phyloP scores from a whole-genome alignment of 2,797 vertebrate species.

The Poeciliopsis paucimaculata region DNA sequence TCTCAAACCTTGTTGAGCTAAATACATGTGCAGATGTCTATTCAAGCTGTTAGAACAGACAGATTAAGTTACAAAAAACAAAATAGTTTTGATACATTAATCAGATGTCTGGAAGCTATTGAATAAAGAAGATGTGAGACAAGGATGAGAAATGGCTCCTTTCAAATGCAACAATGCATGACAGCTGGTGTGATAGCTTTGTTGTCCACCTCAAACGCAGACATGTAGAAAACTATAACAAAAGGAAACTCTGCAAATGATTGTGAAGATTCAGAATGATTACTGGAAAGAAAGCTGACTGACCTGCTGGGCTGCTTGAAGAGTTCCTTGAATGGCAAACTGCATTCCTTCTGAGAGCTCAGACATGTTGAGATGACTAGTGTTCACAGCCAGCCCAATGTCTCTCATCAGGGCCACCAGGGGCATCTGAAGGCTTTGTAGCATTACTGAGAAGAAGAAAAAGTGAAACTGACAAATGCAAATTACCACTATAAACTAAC shows the following conservation, averaged over 20 bases:
- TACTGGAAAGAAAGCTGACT: conserved; percentile 4
- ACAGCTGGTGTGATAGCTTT: neutral
- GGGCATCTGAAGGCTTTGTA: conserved; percentile 64
- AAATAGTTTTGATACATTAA: neutral
- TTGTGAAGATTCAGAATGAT: neutral
- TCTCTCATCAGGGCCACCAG: conserved; percentile 59
- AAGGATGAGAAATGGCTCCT: neutral
- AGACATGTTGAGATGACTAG: conserved; percentile 53
- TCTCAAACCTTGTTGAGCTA: conserved; percentile 6
- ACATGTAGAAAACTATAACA: neutral
- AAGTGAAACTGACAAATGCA: neutral
- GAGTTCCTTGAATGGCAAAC: conserved; percentile 55
- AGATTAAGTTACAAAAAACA: conserved; percentile 6
- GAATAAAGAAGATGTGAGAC: neutral
- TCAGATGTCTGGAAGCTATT: neutral
- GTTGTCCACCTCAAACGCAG: neutral
- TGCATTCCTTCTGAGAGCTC: conserved; percentile 47
- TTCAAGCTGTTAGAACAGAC: neutral
- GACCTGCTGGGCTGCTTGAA: conserved; percentile 72
- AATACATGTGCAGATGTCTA: conserved; percentile 4
- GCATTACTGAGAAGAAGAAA: conserved; percentile 61
- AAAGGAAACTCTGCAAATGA: neutral
- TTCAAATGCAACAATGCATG: conserved; percentile 9
- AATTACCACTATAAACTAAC: neutral
- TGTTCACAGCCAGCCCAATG: conserved; percentile 46